Percentiles rank a stretch among this genome's conserved stretches.
These are phyloP conservation scores for Pseudobourletiella spinata DNA, from an alignment of 1,140 invertebrate genomes.

Conservation along the genomic window DNA sequence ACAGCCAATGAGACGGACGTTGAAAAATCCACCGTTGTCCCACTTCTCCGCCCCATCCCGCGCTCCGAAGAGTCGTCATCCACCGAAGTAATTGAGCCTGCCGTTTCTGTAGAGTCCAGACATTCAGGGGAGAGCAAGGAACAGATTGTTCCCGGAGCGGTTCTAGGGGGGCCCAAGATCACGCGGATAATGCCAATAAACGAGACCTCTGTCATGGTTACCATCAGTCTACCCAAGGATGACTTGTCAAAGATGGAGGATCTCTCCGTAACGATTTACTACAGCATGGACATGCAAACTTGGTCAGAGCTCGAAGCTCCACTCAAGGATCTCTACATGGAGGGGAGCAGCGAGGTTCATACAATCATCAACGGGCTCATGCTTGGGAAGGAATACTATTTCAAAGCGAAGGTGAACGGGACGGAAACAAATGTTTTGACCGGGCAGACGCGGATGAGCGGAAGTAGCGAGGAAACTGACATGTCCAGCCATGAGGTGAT, in stretches of 20 bases:
- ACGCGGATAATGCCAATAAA: conserved; percentile 25
- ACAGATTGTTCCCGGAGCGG: neutral
- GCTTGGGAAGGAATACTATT: conserved; percentile 27
- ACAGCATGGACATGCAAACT: conserved; percentile 18
- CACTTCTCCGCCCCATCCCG: neutral
- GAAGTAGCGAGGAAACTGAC: conserved; percentile 12
- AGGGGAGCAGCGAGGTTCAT: conserved; percentile 27
- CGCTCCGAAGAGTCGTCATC: neutral
- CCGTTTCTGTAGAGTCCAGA: too few species aligned
- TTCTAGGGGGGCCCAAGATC: conserved; percentile 4
- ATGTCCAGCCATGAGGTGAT: conserved; percentile 16
- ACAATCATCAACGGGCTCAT: conserved; percentile 17
- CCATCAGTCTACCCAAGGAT: conserved; percentile 24
- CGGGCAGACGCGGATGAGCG: conserved; percentile 7
- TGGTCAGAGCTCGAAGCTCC: conserved; percentile 19
- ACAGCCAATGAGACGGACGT: conserved; percentile 8
- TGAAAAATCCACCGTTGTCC: neutral
- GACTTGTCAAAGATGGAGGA: conserved; percentile 15
- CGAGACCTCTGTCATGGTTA: conserved; percentile 23
- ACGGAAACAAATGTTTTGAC: conserved; percentile 24
- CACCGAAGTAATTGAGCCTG: neutral
- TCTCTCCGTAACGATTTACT: conserved; percentile 19
- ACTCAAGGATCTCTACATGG: conserved; percentile 27
- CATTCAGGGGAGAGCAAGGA: neutral
- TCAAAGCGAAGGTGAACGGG: conserved; percentile 26